A percentile compares a stretch with the other conserved stretches of the same genome.
phyloP scores from a whole-genome alignment of 2,888 invertebrate genomes.

The Nomada flava region DNA sequence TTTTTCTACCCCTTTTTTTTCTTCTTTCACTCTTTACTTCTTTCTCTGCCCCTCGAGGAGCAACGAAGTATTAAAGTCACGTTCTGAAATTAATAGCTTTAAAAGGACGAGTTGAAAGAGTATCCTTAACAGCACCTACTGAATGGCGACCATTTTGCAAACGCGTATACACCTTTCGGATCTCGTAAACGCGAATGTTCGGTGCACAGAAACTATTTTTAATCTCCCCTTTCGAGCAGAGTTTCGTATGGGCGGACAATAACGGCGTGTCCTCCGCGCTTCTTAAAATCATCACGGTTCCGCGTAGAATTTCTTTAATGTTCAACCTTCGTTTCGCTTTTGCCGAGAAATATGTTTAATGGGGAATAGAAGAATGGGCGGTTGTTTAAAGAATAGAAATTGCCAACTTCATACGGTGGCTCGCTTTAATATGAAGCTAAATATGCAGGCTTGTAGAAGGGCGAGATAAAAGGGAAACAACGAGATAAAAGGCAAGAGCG shows the following conservation, averaged over 20 bases:
- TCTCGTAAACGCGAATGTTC: constrained; percentile 28
- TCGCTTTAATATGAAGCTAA: neutral
- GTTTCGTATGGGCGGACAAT: constrained; percentile 11
- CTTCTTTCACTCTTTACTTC: neutral
- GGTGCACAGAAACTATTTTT: constrained; percentile 28
- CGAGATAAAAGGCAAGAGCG: neutral
- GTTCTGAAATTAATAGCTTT: constrained; percentile 42
- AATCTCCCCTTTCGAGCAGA: neutral
- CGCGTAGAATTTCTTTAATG: neutral
- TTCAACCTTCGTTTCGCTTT: no score
- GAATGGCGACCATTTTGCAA: constrained; percentile 39
- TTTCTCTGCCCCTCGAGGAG: no score
- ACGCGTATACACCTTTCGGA: constrained; percentile 16
- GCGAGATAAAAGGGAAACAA: neutral
- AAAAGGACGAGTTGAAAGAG: constrained; percentile 43
- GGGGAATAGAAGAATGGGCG: no score
- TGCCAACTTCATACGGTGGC: no score
- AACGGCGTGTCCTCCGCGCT: neutral
- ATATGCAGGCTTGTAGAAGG: neutral
- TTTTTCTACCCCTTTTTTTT: neutral
- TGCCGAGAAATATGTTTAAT: no score
- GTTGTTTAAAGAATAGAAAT: no score
- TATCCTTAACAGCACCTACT: constrained; percentile 39
- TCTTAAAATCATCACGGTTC: constrained; percentile 10
- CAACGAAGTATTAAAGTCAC: constrained; percentile 32